These are phyloP conservation scores for Homarus gammarus DNA, from an alignment of 2,888 invertebrate genomes.

Conservation along the genomic window DNA sequence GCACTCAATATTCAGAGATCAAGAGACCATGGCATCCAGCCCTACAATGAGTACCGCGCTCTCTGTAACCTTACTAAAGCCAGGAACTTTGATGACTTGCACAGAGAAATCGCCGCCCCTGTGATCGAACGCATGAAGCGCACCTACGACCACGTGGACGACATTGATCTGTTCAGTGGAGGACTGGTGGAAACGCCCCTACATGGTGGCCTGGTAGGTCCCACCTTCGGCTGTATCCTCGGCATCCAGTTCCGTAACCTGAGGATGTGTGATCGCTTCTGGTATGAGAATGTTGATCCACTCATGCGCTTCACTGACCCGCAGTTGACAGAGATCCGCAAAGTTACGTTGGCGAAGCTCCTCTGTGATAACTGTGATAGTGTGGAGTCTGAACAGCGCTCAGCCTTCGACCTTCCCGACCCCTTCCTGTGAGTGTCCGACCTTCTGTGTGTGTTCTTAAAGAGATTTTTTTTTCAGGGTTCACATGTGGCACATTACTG, in stretches of 20 bases:
- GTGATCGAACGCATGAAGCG: constrained; percentile 79
- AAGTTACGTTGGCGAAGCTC: constrained; percentile 80
- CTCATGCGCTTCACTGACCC: constrained; percentile 82
- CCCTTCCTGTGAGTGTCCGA: constrained; percentile 80
- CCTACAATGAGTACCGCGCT: constrained; percentile 80
- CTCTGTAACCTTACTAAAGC: constrained; percentile 81
- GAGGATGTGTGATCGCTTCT: constrained; percentile 83
- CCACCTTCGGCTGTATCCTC: constrained; percentile 83
- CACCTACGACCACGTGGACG: constrained; percentile 81
- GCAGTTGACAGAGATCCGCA: constrained; percentile 90
- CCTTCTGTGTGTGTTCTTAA: too few relatives aligned
- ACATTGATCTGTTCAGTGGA: constrained; percentile 83
- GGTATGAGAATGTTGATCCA: constrained; percentile 81
- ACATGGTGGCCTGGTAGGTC: constrained; percentile 82
- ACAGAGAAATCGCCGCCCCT: constrained; percentile 79
- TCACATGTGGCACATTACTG: too few relatives aligned
- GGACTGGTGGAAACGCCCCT: constrained; percentile 82
- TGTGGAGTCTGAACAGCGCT: constrained; percentile 80
- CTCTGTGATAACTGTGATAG: constrained; percentile 82
- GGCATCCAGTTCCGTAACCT: constrained; percentile 81
- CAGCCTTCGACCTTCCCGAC: constrained; percentile 81
- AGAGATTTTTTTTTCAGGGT: too few relatives aligned
- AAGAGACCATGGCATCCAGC: constrained; percentile 80
- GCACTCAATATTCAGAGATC: constrained; percentile 91
- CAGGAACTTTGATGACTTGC: constrained; percentile 80